phyloP scores from a whole-genome alignment of 2,797 vertebrate species.

The Sebastes nivosus region DNA sequence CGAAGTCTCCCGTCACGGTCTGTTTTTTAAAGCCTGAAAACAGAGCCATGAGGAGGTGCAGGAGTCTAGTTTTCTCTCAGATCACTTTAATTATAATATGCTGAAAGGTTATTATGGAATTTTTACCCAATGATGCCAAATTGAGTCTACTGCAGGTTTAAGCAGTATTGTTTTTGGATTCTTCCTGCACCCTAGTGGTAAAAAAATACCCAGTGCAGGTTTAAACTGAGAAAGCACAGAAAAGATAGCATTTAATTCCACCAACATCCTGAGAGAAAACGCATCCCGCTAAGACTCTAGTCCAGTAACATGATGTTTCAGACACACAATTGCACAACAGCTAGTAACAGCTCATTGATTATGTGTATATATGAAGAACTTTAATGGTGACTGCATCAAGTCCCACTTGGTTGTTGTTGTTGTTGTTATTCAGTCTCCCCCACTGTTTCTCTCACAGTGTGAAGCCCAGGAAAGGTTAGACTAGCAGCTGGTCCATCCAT shows the following conservation, averaged over 20 bases:
- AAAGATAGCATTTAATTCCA: neutral
- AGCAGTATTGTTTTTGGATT: neutral
- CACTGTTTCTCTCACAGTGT: neutral
- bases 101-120: too few relatives aligned
- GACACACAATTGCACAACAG: neutral
- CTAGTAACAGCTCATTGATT: neutral
- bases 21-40: too few relatives aligned
- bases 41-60: too few relatives aligned
- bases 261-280: neutral
- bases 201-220: neutral
- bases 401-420: neutral
- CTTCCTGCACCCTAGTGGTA: conserved; percentile 40
- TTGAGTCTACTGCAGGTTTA: neutral
- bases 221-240: neutral
- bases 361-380: neutral
- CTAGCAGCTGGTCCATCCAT: conserved; percentile 6
- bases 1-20: too few relatives aligned
- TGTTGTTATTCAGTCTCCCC: neutral
- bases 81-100: too few relatives aligned
- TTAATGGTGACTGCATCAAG: neutral
- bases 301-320: neutral
- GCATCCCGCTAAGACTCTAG: neutral
- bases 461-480: neutral
- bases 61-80: too few relatives aligned
- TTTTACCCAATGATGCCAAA: too few relatives aligned